A percentile compares a stretch with the other conserved stretches of the same genome.
Conservation (phyloP, 2,797 vertebrate species). For the Poecilia wingei region DNA sequence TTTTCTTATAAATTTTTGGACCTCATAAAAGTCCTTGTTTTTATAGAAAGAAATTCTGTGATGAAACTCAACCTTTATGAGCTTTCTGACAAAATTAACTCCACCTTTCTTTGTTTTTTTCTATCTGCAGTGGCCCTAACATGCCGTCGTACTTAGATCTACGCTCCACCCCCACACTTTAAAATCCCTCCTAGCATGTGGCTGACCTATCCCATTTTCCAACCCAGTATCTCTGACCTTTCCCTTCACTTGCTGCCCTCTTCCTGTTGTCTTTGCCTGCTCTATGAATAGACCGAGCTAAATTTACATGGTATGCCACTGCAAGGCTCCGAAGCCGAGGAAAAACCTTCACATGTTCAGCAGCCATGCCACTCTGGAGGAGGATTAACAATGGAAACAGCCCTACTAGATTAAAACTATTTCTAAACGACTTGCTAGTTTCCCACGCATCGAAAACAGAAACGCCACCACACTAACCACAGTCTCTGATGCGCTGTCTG, state of each 20-base stretch:
- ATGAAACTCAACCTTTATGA: too few relatives aligned
- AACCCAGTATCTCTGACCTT: conserved; percentile 74
- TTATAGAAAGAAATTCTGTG: too few relatives aligned
- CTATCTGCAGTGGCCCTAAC: too few relatives aligned
- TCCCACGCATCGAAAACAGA: background rate
- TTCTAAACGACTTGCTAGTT: background rate
- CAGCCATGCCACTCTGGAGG: background rate
- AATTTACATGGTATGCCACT: conserved; percentile 61
- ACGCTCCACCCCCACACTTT: conserved; percentile 10
- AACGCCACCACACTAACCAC: conserved; percentile 12
- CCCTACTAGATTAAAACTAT: background rate
- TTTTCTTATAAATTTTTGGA: too few relatives aligned
- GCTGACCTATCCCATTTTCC: conserved; percentile 63
- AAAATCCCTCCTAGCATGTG: conserved; percentile 47
- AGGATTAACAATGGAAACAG: background rate
- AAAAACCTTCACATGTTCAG: background rate
- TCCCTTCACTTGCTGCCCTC: conserved; percentile 31
- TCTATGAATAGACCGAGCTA: conserved; percentile 69
- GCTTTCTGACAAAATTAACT: too few relatives aligned
- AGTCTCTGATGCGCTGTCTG: background rate
- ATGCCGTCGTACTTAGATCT: conserved; percentile 7
- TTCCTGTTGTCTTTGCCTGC: conserved; percentile 13
- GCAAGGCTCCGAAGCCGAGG: conserved; percentile 8
- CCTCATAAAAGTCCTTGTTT: too few relatives aligned
- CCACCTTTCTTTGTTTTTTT: too few relatives aligned